Evolutionary conservation across 1,140 invertebrate species (phyloP).

Genomic region (Ladona fulva): DNA sequence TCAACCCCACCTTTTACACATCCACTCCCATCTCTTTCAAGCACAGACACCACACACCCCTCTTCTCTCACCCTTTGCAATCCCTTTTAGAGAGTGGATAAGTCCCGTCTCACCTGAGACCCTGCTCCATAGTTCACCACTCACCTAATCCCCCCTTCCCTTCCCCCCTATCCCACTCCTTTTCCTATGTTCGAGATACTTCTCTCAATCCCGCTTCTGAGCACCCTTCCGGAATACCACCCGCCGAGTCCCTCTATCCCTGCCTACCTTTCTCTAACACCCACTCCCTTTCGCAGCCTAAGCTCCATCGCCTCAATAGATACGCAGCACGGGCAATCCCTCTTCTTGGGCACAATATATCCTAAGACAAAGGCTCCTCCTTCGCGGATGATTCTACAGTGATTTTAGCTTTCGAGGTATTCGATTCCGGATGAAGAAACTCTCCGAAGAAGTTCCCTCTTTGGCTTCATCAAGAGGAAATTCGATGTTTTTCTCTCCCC

Average conservation of each 20-base stretch:
- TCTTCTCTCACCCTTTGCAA: neutral
- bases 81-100: neutral
- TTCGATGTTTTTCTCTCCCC: too few relatives aligned
- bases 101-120: neutral
- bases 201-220: neutral
- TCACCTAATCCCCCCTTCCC: neutral
- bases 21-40: neutral
- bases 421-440: neutral
- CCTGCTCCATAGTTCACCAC: constrained; percentile 2
- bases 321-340: neutral
- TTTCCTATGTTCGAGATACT: neutral
- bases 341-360: neutral
- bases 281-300: neutral
- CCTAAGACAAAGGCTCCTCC: neutral
- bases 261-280: neutral
- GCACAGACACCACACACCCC: neutral
- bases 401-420: neutral
- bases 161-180: neutral
- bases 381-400: neutral
- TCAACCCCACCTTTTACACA: neutral
- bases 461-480: too few relatives aligned
- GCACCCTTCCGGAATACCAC: too few relatives aligned
- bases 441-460: too few relatives aligned
- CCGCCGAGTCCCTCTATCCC: neutral
- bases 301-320: neutral